Evolutionary conservation across 2,888 invertebrate genomes (phyloP).

Genomic region (Metacarcinus magister): DNA sequence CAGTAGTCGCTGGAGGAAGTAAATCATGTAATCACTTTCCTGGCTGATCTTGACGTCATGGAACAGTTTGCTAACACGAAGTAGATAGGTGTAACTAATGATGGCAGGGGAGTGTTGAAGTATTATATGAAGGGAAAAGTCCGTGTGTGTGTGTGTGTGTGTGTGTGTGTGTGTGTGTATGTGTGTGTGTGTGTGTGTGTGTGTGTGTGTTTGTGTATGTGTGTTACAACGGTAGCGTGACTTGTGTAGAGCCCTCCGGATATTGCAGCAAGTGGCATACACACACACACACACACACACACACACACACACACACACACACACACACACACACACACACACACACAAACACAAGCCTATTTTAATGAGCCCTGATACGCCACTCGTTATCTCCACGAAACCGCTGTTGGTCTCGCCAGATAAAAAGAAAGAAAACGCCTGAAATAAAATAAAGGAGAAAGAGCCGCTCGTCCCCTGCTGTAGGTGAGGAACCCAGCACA

Average conservation of each 20-base stretch:
- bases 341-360: neutral
- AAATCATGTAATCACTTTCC: neutral
- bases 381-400: neutral
- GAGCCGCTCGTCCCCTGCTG: neutral
- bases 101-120: neutral
- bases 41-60: neutral
- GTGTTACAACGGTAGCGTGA: too few relatives aligned
- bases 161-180: neutral
- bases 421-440: slow-evolving; percentile 17
- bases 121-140: neutral
- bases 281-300: slow-evolving; percentile 15
- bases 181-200: neutral
- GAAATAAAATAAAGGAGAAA: neutral
- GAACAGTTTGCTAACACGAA: neutral
- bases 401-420: neutral
- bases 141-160: neutral
- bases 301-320: slow-evolving; percentile 26
- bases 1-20: slow-evolving; percentile 44
- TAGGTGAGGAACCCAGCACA: neutral
- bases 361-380: neutral
- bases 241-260: neutral
- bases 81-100: neutral
- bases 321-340: slow-evolving; percentile 26
- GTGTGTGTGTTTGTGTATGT: neutral
- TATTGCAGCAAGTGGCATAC: neutral